phyloP scores from a whole-genome alignment of 64 coral and sea anemone species.

The Actinia tenebrosa region DNA sequence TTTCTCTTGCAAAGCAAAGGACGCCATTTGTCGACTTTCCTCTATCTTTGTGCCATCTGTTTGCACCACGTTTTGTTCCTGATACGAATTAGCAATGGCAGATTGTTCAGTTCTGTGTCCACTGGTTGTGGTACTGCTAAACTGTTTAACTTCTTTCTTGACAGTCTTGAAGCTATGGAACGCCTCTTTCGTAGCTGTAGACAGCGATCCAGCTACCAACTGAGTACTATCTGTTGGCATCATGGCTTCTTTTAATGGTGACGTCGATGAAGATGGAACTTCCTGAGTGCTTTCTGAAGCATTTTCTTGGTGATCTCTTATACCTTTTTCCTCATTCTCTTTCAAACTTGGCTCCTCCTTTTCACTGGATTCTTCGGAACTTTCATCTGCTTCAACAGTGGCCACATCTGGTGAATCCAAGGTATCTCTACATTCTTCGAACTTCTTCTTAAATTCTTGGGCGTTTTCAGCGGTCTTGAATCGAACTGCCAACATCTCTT shows the following conservation, averaged over 20 bases:
- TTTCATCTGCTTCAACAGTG: background rate
- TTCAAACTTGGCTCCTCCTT: background rate
- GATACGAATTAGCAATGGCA: background rate
- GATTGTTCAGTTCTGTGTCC: background rate
- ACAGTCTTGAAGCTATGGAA: background rate
- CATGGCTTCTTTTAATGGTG: background rate
- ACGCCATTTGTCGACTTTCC: background rate
- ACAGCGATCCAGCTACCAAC: background rate
- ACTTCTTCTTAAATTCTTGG: slow-evolving; percentile 47
- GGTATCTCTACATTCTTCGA: slow-evolving; percentile 44
- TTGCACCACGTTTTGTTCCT: background rate
- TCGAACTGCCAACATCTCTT: slow-evolving; percentile 56
- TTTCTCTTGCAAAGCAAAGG: background rate
- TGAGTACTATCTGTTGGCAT: background rate
- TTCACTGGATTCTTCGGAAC: background rate
- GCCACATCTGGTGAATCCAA: background rate
- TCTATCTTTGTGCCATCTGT: background rate
- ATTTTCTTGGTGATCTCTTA: background rate
- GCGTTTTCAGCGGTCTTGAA: slow-evolving; percentile 54
- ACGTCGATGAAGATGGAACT: background rate
- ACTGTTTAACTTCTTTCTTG: background rate
- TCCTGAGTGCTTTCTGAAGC: background rate
- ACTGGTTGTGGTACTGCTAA: background rate
- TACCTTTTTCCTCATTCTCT: background rate
- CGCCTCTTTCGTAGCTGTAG: background rate